These are phyloP conservation scores for Aphidoletes aphidimyza DNA, from an alignment of 2,888 invertebrate genomes.

Conservation along the genomic window DNA sequence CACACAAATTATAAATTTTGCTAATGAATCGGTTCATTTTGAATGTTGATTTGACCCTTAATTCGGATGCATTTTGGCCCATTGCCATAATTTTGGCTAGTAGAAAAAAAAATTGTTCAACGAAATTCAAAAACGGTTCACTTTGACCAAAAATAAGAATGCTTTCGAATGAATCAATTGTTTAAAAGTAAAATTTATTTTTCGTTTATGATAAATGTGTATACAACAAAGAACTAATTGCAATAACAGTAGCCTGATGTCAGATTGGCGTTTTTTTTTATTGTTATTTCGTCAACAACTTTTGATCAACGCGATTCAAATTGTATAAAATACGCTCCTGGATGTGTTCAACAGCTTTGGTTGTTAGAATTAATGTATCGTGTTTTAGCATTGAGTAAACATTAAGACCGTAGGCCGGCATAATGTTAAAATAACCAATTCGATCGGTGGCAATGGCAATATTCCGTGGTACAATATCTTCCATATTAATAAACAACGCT, in stretches of 20 bases:
- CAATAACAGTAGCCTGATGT: background rate
- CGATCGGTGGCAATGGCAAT: conserved; percentile 83
- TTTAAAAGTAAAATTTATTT: background rate
- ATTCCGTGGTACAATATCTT: conserved; percentile 88
- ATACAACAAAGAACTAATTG: background rate
- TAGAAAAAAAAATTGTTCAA: too few relatives aligned
- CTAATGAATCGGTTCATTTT: background rate
- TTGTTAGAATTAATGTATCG: conserved; percentile 88
- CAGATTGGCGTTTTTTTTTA: too few relatives aligned
- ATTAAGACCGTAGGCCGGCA: conserved; percentile 96
- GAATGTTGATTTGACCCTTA: too few relatives aligned
- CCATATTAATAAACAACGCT: conserved; percentile 89
- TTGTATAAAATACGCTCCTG: conserved; percentile 81
- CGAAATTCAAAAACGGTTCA: too few relatives aligned
- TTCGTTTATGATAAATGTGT: background rate
- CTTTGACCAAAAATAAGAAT: too few relatives aligned
- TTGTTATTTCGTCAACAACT: background rate
- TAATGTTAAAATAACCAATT: conserved; percentile 87
- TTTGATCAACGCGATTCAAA: conserved; percentile 72
- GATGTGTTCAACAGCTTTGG: conserved; percentile 83
- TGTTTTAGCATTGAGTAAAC: conserved; percentile 97
- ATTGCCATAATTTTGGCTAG: too few relatives aligned
- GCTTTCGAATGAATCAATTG: too few relatives aligned
- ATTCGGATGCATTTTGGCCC: too few relatives aligned
- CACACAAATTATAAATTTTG: too few relatives aligned